Base-by-base conservation (phyloP, 2,888 invertebrate genomes). In the Cryptus viduatorius region DNA sequence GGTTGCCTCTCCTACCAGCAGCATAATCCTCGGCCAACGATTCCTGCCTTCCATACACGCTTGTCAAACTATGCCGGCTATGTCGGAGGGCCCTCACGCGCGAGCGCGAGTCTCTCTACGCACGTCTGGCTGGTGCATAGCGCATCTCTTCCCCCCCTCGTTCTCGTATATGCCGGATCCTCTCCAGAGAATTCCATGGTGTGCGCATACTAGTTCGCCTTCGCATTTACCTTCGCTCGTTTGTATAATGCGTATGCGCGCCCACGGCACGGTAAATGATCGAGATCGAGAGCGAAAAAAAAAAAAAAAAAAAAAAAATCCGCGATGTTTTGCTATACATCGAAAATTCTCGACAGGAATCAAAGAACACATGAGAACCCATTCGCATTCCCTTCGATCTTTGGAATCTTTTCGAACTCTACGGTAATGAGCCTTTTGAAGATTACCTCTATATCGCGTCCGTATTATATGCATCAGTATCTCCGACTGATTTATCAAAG, bases 1-100 rank as follows among this genome's bases (percentile, higher is more conserved):
- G 75, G 46, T 56, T 67, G 37, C 37, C 44, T 42, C 56, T 14
- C 73, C 44, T 24, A 68, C 46, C 72, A 61, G 61, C 80, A 46
- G 59, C 53, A 73, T 59, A 44, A 73, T 61, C 73, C 42, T 56
- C 56, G 65, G 42, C 29, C 67, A 44, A 44, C 46, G 67, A 44
- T 67, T n/a, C 61, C 46, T 19, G 7, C 44, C 59, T 44, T 61
- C 73, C 61, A 61, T 31, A 29, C 61, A 29, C 84, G 68, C 73
- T 73, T 65, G 68, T 80, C 77, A 77, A 84, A 84, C 64, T 81
- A 84, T 78, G 80, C 68, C 68, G 64, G 64, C 71, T 69, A 81
- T 84, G 77, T 75, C 37, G 44, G 46, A 61, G 50, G 59, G 59
- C 48, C 76, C 67, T 64, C 44, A 42, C 72, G 24, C 53, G 65